Conservation (phyloP, 1,140 invertebrate species). For the Melipona quadrifasciata region DNA sequence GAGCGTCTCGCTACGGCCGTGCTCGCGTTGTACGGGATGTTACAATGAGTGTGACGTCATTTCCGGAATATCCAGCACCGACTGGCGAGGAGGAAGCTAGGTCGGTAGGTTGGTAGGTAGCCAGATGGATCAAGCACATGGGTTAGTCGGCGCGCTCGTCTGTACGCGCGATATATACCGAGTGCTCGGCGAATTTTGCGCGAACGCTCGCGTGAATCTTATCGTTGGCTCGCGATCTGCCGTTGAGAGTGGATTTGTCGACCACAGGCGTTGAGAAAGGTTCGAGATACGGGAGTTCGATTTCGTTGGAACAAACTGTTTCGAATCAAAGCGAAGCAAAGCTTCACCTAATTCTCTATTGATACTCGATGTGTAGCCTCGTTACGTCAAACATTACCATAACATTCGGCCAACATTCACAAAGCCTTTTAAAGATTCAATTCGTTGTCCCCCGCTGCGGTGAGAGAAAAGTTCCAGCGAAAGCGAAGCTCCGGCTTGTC, state of each 20-base stretch:
- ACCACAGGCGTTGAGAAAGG: neutral
- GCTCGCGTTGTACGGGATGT: conserved; percentile 72
- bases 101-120: conserved; percentile 74
- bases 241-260: neutral
- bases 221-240: neutral
- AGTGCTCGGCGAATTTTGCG: neutral
- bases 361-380: no score
- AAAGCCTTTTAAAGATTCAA: no score
- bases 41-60: conserved; percentile 77
- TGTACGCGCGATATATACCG: conserved; percentile 4
- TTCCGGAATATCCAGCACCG: conserved; percentile 73
- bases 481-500: no score
- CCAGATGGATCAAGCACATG: conserved; percentile 52
- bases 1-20: conserved; percentile 53
- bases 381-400: no score
- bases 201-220: neutral
- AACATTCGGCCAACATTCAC: no score
- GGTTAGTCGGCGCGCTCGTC: conserved; percentile 3
- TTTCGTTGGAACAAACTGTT: neutral
- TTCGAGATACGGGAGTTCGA: neutral
- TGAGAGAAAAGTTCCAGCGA: no score
- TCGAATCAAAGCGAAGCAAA: no score
- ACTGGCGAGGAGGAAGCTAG: conserved; percentile 71
- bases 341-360: no score
- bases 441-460: no score